phyloP scores from a whole-genome alignment of 2,797 vertebrate genomes.

The Lophius americanus region DNA sequence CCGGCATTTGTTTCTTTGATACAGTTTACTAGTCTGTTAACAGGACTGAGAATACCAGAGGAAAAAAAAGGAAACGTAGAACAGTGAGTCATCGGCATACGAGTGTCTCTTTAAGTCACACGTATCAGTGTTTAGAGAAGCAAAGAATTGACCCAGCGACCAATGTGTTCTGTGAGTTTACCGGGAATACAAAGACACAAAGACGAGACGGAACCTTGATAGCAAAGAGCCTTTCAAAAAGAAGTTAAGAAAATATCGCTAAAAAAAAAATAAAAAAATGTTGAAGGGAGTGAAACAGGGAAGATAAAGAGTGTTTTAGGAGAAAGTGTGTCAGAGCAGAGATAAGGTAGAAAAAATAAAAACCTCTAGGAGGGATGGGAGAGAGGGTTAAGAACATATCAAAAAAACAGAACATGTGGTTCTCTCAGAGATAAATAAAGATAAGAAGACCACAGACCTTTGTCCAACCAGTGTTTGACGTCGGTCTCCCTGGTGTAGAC shows the following conservation, averaged over 20 bases:
- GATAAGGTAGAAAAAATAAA: background rate
- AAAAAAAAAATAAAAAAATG: constrained; percentile 1
- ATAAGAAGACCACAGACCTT: constrained; percentile 77
- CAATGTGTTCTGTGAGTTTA: background rate
- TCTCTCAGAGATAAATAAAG: constrained; percentile 11
- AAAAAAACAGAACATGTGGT: background rate
- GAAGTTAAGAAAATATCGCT: background rate
- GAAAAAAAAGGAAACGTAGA: too few relatives aligned
- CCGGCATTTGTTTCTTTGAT: too few relatives aligned
- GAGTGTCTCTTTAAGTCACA: background rate
- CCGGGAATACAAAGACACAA: constrained; percentile 19
- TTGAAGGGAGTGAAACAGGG: constrained; percentile 14
- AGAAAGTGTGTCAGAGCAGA: constrained; percentile 27
- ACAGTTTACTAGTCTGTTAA: too few relatives aligned
- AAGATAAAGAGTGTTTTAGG: constrained; percentile 15
- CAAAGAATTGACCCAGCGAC: background rate
- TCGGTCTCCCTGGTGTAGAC: constrained; percentile 92
- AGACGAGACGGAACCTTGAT: constrained; percentile 16
- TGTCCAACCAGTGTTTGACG: constrained; percentile 91
- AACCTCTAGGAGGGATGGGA: background rate
- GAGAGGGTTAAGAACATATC: background rate
- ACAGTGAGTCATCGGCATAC: too few relatives aligned
- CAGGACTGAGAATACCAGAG: too few relatives aligned
- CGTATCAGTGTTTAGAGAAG: background rate
- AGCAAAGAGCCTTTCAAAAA: background rate